Percentiles rank a stretch among this genome's conserved stretches.
phyloP scores from a whole-genome alignment of 2,888 invertebrate genomes.

The Zhuqinia jingwanae region DNA sequence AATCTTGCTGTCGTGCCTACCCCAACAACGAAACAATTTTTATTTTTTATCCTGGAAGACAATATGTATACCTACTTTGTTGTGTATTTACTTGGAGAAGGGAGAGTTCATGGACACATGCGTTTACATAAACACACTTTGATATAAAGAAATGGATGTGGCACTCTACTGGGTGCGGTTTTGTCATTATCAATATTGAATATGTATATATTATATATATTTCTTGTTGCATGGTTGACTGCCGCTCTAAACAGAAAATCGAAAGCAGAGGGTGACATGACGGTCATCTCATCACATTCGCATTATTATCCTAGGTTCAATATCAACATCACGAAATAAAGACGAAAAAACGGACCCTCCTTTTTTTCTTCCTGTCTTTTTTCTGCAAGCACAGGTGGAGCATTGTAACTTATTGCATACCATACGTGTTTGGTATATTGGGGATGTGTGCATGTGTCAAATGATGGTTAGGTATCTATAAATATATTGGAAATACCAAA shows the following conservation, averaged over 20 bases:
- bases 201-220: no score
- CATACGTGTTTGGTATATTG: no score
- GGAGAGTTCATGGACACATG: constrained; percentile 1
- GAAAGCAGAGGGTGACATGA: not conserved
- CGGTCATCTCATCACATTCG: not conserved
- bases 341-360: not conserved
- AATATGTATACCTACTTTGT: no score
- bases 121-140: constrained; percentile 23
- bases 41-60: not conserved
- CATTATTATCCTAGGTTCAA: not conserved
- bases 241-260: not conserved
- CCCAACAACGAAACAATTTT: constrained; percentile 45
- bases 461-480: no score
- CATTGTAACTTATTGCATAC: not conserved
- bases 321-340: not conserved
- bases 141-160: no score
- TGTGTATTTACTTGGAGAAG: no score
- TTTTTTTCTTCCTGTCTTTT: no score
- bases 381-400: constrained; percentile 26
- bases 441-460: no score
- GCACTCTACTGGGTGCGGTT: constrained; percentile 65
- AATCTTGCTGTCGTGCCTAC: constrained; percentile 13
- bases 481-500: not conserved
- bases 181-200: constrained; percentile 69
- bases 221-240: constrained; percentile 29